A percentile compares a stretch with the other conserved stretches of the same genome.
Conservation (phyloP, 1,140 invertebrate species). For the Heliconius hewitsoni region DNA sequence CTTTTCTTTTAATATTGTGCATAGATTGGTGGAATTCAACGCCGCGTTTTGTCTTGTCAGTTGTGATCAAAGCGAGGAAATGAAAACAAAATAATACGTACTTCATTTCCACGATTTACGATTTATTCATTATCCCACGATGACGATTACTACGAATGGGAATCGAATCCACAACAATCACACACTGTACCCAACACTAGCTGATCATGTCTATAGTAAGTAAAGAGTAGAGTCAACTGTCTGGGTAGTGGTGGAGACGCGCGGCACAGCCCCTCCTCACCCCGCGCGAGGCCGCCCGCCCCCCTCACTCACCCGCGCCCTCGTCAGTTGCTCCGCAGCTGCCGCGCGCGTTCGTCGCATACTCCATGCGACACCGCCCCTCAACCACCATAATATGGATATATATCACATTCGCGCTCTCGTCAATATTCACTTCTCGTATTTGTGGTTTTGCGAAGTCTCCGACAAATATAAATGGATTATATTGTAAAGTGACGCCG, state of each 20-base stretch:
- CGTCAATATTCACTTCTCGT: slow-evolving; percentile 72
- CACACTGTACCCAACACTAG: too few relatives aligned
- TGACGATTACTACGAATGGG: too few relatives aligned
- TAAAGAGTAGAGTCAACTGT: slow-evolving; percentile 38
- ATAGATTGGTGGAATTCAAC: too few relatives aligned
- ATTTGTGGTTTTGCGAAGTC: slow-evolving; percentile 78
- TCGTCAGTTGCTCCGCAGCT: slow-evolving; percentile 74
- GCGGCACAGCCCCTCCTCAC: slow-evolving; percentile 40
- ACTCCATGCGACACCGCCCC: slow-evolving; percentile 66
- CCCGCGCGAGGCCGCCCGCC: slow-evolving; percentile 37
- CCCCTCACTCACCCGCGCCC: slow-evolving; percentile 25
- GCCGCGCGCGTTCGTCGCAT: slow-evolving; percentile 74
- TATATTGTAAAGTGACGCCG: slow-evolving; percentile 75
- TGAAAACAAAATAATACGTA: too few relatives aligned
- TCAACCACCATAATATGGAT: slow-evolving; percentile 75
- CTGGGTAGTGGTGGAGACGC: slow-evolving; percentile 37
- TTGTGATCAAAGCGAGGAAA: too few relatives aligned
- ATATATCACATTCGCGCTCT: slow-evolving; percentile 74
- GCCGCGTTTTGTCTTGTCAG: too few relatives aligned
- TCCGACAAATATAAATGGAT: slow-evolving; percentile 79
- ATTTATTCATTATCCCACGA: too few relatives aligned
- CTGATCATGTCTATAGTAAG: background rate
- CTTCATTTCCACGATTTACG: too few relatives aligned
- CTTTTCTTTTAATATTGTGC: too few relatives aligned
- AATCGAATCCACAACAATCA: too few relatives aligned